Base-by-base conservation (phyloP, 64 coral and sea anemone species). In the Catalaphyllia jardinei region DNA sequence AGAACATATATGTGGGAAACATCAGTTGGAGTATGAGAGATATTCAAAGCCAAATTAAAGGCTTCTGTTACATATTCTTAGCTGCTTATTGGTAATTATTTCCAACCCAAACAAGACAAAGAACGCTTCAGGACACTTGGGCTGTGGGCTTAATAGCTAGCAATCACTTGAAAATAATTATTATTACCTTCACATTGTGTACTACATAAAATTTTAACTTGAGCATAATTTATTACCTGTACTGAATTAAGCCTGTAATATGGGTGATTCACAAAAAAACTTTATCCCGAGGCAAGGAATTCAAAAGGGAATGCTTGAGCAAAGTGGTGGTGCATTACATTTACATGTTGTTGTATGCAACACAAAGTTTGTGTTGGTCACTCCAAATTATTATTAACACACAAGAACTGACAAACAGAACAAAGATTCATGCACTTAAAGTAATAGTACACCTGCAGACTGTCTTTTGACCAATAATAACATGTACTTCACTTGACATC, bases 181-280 rank as follows among this genome's bases (percentile, higher is more conserved):
- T 67, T 39, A 33, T 67, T 42, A 46, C 31, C 31, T 63, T 85
- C 39, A 71, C 49, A 50, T 24, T 71, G 35, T 25, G 22, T 85
- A 13, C 63, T 49, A 85, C 62, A 85, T 85, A 67, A 83, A 85
- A 85, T 18, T 50, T 71, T 28, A 85, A 71, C 81, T 71, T 65
- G 28, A 71, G 81, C 31, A 85, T 71, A 71, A 85, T 85, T 80
- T 67, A 85, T 27, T 71, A 63, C 81, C 62, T 51, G 59, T 22
- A 62, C 27, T 35, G 63, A 25, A 71, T 85, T 85, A 16, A 85
- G 12, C 62, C 62, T 83, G 63, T n/a, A 49, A 71, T 28, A 85
- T 69, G 24, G 14, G 18, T 71, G 60, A 50, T 38, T 22, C 27
- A 31, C 13, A 61, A 67, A 67, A n/a, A 62, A 12, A 24, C 42